phyloP scores from a whole-genome alignment of 2,797 vertebrate species.

The Poeciliopsis turneri region DNA sequence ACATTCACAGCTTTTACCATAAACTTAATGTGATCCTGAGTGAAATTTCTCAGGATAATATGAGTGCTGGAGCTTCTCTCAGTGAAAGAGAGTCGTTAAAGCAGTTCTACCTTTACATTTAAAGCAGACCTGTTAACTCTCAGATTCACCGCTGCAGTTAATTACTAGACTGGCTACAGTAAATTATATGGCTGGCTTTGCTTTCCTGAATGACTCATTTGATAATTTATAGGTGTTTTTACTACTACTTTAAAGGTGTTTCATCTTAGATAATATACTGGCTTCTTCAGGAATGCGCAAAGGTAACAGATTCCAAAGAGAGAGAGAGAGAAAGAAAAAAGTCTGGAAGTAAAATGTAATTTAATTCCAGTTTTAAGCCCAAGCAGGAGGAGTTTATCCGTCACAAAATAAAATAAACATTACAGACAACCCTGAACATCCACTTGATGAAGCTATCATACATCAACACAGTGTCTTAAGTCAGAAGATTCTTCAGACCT shows the following conservation, averaged over 20 bases:
- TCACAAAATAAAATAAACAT: neutral
- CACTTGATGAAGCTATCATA: no score
- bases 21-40: neutral
- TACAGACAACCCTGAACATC: no score
- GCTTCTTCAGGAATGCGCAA: neutral
- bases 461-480: no score
- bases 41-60: neutral
- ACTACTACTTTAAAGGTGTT: neutral
- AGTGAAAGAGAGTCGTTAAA: constrained; percentile 1
- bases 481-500: no score
- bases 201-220: constrained; percentile 16
- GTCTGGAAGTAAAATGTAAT: neutral
- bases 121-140: constrained; percentile 16
- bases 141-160: constrained; percentile 32
- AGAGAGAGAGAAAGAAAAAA: neutral
- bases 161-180: constrained; percentile 36
- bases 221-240: constrained; percentile 32
- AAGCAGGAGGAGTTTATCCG: neutral
- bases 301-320: constrained; percentile 9
- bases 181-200: constrained; percentile 41
- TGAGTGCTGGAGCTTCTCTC: neutral
- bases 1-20: neutral
- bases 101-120: constrained; percentile 7
- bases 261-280: constrained; percentile 12
- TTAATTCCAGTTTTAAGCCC: neutral